Evolutionary conservation across 1,140 invertebrate species (phyloP), one percentile per base, ranked within the genome.

Genomic region (Drosophila kikkawai): DNA sequence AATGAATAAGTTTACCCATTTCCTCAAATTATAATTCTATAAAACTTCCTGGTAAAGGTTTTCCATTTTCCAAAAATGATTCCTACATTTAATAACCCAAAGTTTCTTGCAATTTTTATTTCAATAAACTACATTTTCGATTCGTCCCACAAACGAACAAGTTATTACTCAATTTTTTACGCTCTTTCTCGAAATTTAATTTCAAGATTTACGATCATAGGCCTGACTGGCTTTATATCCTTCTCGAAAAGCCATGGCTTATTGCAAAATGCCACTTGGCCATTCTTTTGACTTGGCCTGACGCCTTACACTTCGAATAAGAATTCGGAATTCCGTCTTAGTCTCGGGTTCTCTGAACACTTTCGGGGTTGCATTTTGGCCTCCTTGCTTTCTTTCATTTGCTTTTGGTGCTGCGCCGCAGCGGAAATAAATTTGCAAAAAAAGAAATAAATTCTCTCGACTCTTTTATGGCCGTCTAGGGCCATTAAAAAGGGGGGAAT

Each of bases 401-500:
- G 19, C 6, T 53, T 53, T 36, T 42, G 67, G 41, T 79, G 42
- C 68, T 71, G 67, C 67, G 69, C 67, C 59, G 66, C 82, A 74
- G 73, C 80, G 80, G 65, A 87, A 84, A 87, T 87, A 80, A 87
- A 87, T 79, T 68, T 68, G 75, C 73, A 58, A 77, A 77, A 71
- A 58, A 51, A 51, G 42, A 76, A 76, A 87, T 88, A 82, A 87
- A 88, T 88, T 88, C 80, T 60, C 58, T 60, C 59, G 80, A 80
- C 83, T 71, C 63, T 87, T 87, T 87, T 87, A 87, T 88, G 69
- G 84, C 77, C 73, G 83, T 87, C 83, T 87, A 67, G 83, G 79
- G 83, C 69, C 80, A 87, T 87, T 87, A 88, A 77, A 80, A 61
- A 37, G 32, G 53, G 39, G 41, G 17, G 19, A n/a, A 42, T 5